Base-by-base conservation (phyloP, 1,140 invertebrate genomes). In the Maniola jurtina region DNA sequence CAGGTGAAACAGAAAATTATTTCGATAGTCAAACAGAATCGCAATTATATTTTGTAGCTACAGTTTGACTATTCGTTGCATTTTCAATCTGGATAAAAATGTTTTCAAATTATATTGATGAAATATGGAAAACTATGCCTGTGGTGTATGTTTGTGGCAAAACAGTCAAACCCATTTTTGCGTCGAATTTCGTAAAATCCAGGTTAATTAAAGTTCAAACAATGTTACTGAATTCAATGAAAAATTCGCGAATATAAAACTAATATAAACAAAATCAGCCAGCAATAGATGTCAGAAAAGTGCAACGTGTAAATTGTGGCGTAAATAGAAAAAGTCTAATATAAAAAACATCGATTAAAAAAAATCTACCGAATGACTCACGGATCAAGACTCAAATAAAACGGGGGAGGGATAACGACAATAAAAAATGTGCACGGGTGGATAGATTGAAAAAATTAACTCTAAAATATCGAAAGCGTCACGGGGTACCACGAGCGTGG, bases 401-500 rank as follows among this genome's bases (percentile, higher is more conserved):
- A 66, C 63, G 60, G 65, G 65, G 71, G 59, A 64, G 62, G 72
- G 62, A 60, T 54, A 48, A 65, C 59, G 68, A 75, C 74, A 73
- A 34, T 16, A 55, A 34, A 72, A 70, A 66, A 45, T 68, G 71
- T 78, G 76, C 67, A 71, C 61, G 68, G 62, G 60, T 58, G 66
- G 50, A 54, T 59, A 63, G 42, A 52, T 55, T 56, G 57, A 52
- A 62, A 66, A 72, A 70, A 75, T 60, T 45, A 15, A 34, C 48
- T 47, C 42, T 58, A 45, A 50, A 50, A 50, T 61, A 67, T 63
- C 52, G 68, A 64, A 73, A 80, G 78, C 76, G 76, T 76, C 79
- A 75, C 75, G 73, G 64, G 65, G 59, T 62, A 58, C 57, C 62
- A 73, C 75, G 76, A 81, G 79, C 76, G 75, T 75, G 80, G 78